phyloP scores from a whole-genome alignment of 2,888 invertebrate species.

The Callimorpha dominula region DNA sequence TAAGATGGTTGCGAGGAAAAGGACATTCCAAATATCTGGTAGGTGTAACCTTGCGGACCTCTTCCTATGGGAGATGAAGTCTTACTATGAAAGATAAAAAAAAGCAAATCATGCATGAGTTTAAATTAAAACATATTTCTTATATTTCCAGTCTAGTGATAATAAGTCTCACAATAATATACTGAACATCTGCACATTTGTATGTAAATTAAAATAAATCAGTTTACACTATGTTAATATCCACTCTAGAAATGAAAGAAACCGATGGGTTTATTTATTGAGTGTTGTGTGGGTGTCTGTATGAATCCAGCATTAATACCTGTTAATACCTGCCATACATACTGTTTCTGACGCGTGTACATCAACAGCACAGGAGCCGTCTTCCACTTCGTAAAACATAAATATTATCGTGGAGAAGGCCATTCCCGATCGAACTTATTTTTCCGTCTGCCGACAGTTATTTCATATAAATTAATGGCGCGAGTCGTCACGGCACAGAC shows the following conservation, averaged over 20 bases:
- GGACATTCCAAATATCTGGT: conserved; percentile 49
- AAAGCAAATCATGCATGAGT: conserved; percentile 8
- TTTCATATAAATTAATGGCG: conserved; percentile 87
- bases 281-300: conserved; percentile 58
- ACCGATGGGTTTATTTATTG: conserved; percentile 63
- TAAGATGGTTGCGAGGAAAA: conserved; percentile 68
- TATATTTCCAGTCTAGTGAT: conserved; percentile 21
- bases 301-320: conserved; percentile 63
- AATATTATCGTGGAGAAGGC: conserved; percentile 85
- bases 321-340: conserved; percentile 56
- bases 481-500: conserved; percentile 86
- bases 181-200: conserved; percentile 52
- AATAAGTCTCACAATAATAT: conserved; percentile 25
- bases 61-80: conserved; percentile 32
- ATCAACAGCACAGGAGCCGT: conserved; percentile 71
- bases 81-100: conserved; percentile 14
- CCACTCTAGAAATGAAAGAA: conserved; percentile 58
- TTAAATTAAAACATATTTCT: conserved; percentile 28
- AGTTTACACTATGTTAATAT: conserved; percentile 55
- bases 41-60: conserved; percentile 16
- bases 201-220: conserved; percentile 53
- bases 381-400: conserved; percentile 84
- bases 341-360: conserved; percentile 76
- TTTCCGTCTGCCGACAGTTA: conserved; percentile 86
- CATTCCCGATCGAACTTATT: conserved; percentile 84